Percentiles rank a stretch among this genome's conserved stretches.
phyloP scores from a whole-genome alignment of 2,113 vertebrate species.

The Cyanoderma ruficeps region DNA sequence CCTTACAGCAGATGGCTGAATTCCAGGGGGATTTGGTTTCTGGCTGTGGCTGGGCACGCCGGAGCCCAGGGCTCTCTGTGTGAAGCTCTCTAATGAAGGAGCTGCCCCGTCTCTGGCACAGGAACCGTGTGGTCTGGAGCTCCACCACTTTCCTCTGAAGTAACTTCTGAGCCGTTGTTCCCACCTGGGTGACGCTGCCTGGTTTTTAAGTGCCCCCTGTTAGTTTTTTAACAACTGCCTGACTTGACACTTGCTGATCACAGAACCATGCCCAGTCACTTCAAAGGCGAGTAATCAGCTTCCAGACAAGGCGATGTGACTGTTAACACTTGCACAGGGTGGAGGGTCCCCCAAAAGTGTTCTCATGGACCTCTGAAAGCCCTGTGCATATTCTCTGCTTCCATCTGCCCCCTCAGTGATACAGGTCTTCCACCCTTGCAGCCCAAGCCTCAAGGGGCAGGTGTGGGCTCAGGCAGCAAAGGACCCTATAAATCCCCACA shows the following conservation, averaged over 20 bases:
- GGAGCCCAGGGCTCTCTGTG: neutral
- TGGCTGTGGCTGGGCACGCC: neutral
- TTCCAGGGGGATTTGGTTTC: conserved; percentile 51
- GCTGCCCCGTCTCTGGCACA: neutral
- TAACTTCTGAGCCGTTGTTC: conserved; percentile 73
- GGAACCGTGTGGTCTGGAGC: conserved; percentile 27
- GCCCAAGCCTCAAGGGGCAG: neutral
- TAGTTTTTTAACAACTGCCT: conserved; percentile 70
- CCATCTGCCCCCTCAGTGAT: neutral
- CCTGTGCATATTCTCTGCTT: conserved; percentile 4
- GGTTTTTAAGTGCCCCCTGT: conserved; percentile 41
- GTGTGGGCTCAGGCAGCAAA: neutral
- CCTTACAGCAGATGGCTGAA: conserved; percentile 10
- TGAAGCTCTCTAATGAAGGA: neutral
- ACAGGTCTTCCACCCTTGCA: neutral
- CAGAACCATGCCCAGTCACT: conserved; percentile 21
- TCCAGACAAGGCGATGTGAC: conserved; percentile 60
- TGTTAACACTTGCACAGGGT: conserved; percentile 37
- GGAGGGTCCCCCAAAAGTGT: neutral
- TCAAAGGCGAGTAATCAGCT: conserved; percentile 57
- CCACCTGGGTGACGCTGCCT: conserved; percentile 23
- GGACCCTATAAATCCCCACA: neutral
- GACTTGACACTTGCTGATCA: conserved; percentile 59
- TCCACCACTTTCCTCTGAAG: conserved; percentile 23
- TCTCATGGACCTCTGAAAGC: neutral